phyloP scores from a whole-genome alignment of 2,888 invertebrate species.

The Papilio elwesi region DNA sequence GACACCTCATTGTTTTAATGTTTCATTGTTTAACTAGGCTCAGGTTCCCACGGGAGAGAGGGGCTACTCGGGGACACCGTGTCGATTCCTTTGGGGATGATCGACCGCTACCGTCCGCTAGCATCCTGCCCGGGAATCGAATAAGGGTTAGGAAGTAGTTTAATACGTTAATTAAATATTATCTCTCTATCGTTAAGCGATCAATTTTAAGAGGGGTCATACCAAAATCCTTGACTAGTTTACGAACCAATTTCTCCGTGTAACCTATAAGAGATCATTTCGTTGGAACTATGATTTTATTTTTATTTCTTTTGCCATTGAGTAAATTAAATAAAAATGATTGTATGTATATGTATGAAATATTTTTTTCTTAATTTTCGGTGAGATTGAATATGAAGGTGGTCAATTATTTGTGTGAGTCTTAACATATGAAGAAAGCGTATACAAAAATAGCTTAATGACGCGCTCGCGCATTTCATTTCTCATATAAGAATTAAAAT shows the following conservation, averaged over 20 bases:
- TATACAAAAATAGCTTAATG: constrained; percentile 50
- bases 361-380: no score
- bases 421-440: constrained; percentile 48
- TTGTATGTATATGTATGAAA: no score
- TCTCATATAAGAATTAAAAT: constrained; percentile 25
- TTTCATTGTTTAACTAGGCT: constrained; percentile 71
- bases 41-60: constrained; percentile 66
- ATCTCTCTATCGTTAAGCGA: background rate
- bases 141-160: background rate
- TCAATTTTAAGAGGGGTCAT: background rate
- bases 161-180: constrained; percentile 11
- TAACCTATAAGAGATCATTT: no score
- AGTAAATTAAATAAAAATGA: no score
- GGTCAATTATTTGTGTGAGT: no score
- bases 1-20: constrained; percentile 64
- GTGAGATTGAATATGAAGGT: no score
- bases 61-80: constrained; percentile 25
- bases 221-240: background rate
- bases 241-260: background rate
- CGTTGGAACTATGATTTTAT: no score
- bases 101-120: background rate
- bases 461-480: constrained; percentile 28
- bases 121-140: constrained; percentile 16
- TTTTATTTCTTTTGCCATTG: no score
- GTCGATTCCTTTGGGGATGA: constrained; percentile 30